These are phyloP conservation scores for Kryptopterus vitreolus DNA, from an alignment of 2,797 vertebrate genomes.

Conservation along the genomic window DNA sequence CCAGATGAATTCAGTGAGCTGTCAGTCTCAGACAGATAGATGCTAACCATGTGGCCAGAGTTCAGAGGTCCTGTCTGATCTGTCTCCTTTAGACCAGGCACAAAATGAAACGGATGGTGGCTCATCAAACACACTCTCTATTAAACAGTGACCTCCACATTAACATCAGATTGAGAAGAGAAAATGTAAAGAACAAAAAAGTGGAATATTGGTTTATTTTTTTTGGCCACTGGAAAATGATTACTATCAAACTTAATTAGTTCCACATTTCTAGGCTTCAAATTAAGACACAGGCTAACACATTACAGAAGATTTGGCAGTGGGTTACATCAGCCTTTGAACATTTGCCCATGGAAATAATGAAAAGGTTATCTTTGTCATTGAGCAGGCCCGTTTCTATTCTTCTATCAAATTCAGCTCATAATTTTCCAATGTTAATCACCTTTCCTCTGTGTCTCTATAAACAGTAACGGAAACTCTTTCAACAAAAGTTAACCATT, in stretches of 20 bases:
- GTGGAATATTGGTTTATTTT: conserved; percentile 21
- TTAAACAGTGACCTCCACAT: conserved; percentile 53
- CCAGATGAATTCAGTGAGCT: conserved; percentile 53
- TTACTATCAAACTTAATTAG: conserved; percentile 29
- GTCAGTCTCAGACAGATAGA: conserved; percentile 68
- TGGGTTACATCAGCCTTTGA: conserved; percentile 41
- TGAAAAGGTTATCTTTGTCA: conserved; percentile 33
- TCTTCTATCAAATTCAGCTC: conserved; percentile 31
- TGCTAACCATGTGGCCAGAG: conserved; percentile 60
- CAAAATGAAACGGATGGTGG: conserved; percentile 42
- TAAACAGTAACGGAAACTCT: conserved; percentile 49
- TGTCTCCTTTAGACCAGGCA: conserved; percentile 57
- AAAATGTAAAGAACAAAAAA: conserved; percentile 18
- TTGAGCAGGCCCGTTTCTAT: conserved; percentile 30
- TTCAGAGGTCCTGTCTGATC: conserved; percentile 76
- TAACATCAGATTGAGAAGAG: conserved; percentile 28
- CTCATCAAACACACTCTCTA: conserved; percentile 35
- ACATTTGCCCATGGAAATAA: conserved; percentile 28
- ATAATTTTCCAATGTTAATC: conserved; percentile 45
- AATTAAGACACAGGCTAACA: conserved; percentile 19
- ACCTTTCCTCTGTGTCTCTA: conserved; percentile 41
- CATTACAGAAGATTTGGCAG: conserved; percentile 34
- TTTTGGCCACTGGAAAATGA: conserved; percentile 7
- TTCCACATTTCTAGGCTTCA: conserved; percentile 15
- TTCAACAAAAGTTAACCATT: conserved; percentile 59